These are phyloP conservation scores for Choristoneura rosaceana DNA, from an alignment of 2,888 invertebrate species.

Conservation along the genomic window DNA sequence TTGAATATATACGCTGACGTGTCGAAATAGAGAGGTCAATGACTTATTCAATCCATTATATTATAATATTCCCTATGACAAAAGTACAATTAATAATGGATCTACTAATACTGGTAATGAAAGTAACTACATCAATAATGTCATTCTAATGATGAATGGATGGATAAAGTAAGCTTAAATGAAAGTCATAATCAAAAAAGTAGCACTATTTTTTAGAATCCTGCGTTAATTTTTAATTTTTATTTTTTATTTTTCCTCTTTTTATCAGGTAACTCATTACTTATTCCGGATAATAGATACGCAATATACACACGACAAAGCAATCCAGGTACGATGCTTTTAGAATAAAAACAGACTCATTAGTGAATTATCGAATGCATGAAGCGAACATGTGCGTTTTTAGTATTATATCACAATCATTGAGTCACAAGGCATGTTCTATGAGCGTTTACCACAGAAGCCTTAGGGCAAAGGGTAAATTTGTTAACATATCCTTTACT, in stretches of 20 bases:
- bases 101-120: neutral
- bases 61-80: too few species aligned
- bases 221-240: too few species aligned
- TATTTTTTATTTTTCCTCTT: too few species aligned
- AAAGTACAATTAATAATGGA: neutral
- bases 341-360: neutral
- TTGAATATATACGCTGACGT: neutral
- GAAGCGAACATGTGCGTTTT: neutral
- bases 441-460: neutral
- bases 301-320: too few species aligned
- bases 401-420: neutral
- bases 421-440: neutral
- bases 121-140: too few species aligned
- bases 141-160: too few species aligned
- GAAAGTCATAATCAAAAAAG: too few species aligned
- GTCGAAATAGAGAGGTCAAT: neutral
- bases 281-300: too few species aligned
- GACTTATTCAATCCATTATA: neutral
- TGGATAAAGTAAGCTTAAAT: too few species aligned
- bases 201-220: too few species aligned
- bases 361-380: neutral
- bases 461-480: neutral
- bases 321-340: neutral
- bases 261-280: too few species aligned
- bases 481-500: constrained; percentile 27